These are phyloP conservation scores for Odontothrips loti DNA, from an alignment of 2,888 invertebrate species.

Conservation along the genomic window DNA sequence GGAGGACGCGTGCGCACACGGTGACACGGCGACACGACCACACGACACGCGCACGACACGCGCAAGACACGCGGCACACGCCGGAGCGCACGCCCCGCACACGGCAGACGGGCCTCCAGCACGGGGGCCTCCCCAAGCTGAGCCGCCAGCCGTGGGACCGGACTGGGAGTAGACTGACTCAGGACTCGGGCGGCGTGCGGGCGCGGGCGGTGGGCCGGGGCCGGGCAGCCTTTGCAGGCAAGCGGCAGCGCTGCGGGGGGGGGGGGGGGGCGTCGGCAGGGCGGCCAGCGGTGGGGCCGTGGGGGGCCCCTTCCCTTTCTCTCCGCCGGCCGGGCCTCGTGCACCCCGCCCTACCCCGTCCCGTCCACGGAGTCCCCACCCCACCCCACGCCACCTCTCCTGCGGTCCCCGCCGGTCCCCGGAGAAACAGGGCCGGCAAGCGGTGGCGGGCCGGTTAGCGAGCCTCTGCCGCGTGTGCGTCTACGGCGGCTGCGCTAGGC, in stretches of 20 bases:
- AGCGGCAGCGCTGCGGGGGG: too few relatives aligned
- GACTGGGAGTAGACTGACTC: background rate
- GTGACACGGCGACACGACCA: background rate
- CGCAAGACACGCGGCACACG: background rate
- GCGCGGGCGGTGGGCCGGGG: background rate
- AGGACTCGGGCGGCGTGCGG: background rate
- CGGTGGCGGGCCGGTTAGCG: background rate
- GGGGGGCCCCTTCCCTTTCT: background rate
- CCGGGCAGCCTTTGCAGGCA: background rate
- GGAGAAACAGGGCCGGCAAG: background rate
- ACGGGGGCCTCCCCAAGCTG: background rate
- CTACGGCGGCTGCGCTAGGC: background rate
- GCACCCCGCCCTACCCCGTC: background rate
- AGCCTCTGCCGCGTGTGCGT: background rate
- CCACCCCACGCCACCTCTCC: background rate
- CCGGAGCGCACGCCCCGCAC: background rate
- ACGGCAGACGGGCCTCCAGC: background rate
- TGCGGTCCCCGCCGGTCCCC: background rate
- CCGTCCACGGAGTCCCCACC: too few relatives aligned
- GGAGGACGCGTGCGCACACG: background rate
- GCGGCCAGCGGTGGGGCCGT: background rate
- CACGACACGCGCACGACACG: background rate
- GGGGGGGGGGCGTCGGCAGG: background rate
- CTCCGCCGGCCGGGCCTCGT: background rate
- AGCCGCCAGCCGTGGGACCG: background rate